Conservation (phyloP, 2,888 invertebrate species). For the Ichneumoninae sp. region DNA sequence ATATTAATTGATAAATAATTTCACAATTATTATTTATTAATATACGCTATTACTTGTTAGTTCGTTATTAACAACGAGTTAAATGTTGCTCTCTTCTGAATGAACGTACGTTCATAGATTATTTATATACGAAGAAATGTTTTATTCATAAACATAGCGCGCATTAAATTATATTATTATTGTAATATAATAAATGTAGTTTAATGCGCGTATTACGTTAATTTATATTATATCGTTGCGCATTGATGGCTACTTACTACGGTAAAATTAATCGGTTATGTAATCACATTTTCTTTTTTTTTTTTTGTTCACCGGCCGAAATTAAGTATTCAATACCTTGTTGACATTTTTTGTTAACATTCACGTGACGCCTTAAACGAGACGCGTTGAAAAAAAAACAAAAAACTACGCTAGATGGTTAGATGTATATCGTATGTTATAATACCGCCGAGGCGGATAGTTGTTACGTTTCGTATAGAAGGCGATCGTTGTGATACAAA, state of each 20-base stretch:
- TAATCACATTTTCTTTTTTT: constrained; percentile 8
- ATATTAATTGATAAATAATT: constrained; percentile 8
- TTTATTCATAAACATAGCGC: background rate
- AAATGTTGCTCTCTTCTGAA: constrained; percentile 1
- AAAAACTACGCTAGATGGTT: constrained; percentile 49
- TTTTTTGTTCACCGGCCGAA: constrained; percentile 25
- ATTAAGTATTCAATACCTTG: constrained; percentile 61
- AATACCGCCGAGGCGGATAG: background rate
- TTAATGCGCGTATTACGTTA: no score
- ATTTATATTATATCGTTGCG: background rate
- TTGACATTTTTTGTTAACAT: constrained; percentile 62
- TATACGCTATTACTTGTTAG: background rate
- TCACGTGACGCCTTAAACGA: constrained; percentile 72
- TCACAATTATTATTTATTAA: background rate
- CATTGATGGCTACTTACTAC: background rate
- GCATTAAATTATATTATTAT: background rate
- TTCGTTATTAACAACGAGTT: background rate
- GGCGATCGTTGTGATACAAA: constrained; percentile 54
- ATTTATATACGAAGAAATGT: background rate
- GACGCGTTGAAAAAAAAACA: constrained; percentile 35
- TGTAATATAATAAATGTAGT: no score
- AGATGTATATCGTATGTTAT: constrained; percentile 52
- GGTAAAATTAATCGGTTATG: background rate
- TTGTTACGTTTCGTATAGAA: constrained; percentile 17
- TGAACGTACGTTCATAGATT: background rate